Conservation (phyloP, 2,888 invertebrate genomes). For the Acanthococcus lagerstroemiae region DNA sequence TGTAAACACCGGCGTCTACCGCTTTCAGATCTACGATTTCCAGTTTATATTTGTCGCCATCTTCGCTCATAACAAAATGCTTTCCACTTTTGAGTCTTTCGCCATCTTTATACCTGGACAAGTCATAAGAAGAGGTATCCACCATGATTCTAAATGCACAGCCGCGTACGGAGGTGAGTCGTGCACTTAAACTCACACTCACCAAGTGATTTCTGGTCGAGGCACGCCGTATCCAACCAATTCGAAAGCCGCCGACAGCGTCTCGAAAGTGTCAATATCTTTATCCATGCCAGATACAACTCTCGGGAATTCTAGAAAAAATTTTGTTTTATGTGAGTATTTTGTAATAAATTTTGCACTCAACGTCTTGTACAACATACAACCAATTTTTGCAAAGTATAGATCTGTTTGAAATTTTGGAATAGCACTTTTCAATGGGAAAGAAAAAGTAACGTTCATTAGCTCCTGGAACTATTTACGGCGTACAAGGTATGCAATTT, state of each 20-base stretch:
- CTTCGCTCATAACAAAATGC: conserved; percentile 50
- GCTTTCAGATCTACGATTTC: conserved; percentile 58
- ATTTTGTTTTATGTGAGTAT: no score
- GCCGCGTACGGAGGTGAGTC: no score
- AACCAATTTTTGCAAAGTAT: no score
- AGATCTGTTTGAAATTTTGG: no score
- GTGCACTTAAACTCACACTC: no score
- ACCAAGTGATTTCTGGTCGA: conserved; percentile 66
- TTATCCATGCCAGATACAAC: conserved; percentile 62
- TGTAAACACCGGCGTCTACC: conserved; percentile 69
- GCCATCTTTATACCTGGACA: conserved; percentile 53
- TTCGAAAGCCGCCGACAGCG: conserved; percentile 68
- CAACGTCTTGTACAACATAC: no score
- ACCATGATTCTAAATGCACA: no score
- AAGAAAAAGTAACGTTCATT: no score
- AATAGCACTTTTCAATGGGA: no score
- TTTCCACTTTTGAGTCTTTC: conserved; percentile 57
- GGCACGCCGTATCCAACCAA: conserved; percentile 67
- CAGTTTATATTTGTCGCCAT: conserved; percentile 62
- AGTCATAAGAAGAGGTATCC: neutral
- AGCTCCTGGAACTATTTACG: no score
- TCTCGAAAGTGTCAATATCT: conserved; percentile 66
- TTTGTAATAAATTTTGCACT: no score
- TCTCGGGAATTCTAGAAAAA: conserved; percentile 45
- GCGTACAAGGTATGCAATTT: no score